Evolutionary conservation across 2,888 invertebrate genomes (phyloP), one percentile per base, ranked within the genome.

Genomic region (Drosophila aldrichi): DNA sequence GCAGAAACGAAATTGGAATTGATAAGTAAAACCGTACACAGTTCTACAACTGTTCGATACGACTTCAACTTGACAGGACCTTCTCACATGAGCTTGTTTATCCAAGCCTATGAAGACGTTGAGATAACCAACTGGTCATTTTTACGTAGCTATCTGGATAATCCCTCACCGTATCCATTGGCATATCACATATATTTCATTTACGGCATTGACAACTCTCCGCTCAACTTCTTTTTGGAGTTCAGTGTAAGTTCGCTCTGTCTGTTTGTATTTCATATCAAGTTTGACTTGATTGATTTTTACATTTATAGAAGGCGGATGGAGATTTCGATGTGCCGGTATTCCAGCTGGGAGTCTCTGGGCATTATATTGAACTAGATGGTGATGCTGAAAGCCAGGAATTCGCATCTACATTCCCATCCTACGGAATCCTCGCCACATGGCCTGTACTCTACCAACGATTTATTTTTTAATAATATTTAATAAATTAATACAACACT

Each of bases 391-490:
- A 93, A 44, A 94, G 93, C 74, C 68, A 90, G 51, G 74, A 91
- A 18, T 93, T 94, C 63, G 78, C 94, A 56, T 64, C 36, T 18
- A 48, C 25, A 4, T 64, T 54, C 79, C 94, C 95, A 0, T 81
- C 92, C n/a, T 94, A 94, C 93, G 90, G 93, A 0, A 68, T 91
- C 93, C 7, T 92, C 92, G 71, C 51, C 6, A 92, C 94, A 40
- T 94, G 93, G 93, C 91, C 94, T 18, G 93, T 93, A 38, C 91
- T 92, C 20, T 94, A 94, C 73, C 91, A 93, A 77, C 78, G 89
- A 57, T 89, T 82, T 16, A 68, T 60, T 9, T 61, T 61, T 51
- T 70, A 61, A 36, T 1, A 14, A 20, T 32, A 2, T 7, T 32
- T 10, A 6, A 3, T 12, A 49, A 18, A 32, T 49, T 14, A 14